phyloP scores from a whole-genome alignment of 2,888 invertebrate genomes.

The Priocnemis perturbator region DNA sequence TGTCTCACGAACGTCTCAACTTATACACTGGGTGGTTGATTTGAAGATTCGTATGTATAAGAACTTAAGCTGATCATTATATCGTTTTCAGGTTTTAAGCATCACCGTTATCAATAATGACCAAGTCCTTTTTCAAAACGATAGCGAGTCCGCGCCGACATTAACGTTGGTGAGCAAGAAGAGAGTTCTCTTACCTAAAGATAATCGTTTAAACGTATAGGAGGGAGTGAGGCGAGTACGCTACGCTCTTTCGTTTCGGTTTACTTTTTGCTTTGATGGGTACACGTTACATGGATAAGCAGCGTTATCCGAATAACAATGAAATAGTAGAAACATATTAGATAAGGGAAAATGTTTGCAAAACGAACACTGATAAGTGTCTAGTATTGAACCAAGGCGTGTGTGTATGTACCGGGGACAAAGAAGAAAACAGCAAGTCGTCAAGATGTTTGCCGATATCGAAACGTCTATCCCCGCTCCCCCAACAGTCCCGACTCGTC shows the following conservation, averaged over 20 bases:
- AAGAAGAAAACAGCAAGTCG: conserved; percentile 20
- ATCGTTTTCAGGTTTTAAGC: no score
- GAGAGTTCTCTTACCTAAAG: no score
- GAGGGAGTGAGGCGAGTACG: background rate
- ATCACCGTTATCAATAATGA: no score
- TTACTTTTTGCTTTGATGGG: conserved; percentile 51
- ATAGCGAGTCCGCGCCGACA: no score
- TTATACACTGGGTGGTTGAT: no score
- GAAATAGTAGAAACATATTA: conserved; percentile 74
- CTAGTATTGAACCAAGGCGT: conserved; percentile 48
- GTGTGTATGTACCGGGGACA: conserved; percentile 42
- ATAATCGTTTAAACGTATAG: no score
- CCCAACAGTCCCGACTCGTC: no score
- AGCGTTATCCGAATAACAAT: conserved; percentile 68
- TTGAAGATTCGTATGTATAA: no score
- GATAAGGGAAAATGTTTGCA: conserved; percentile 62
- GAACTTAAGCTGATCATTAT: no score
- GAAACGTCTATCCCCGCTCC: background rate
- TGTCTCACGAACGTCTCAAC: no score
- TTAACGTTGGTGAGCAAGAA: no score
- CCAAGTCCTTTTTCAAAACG: no score
- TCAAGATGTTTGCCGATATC: background rate
- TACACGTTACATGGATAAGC: conserved; percentile 67
- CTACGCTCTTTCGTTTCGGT: conserved; percentile 8
- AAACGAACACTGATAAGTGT: conserved; percentile 54